phyloP scores from a whole-genome alignment of 2,888 invertebrate genomes.

The Halictus ligatus region DNA sequence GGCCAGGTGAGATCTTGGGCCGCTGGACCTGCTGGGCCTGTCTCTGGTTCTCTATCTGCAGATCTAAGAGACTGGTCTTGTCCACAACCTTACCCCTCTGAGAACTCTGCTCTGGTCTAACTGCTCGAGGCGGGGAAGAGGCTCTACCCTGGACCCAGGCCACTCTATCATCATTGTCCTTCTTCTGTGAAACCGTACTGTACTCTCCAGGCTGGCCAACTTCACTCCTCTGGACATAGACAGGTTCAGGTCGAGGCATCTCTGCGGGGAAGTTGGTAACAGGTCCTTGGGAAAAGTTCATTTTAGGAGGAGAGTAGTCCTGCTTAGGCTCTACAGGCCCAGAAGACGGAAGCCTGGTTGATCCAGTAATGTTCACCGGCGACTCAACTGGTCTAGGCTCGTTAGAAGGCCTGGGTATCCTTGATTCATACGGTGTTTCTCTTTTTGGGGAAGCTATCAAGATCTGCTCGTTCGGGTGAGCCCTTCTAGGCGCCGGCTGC shows the following conservation, averaged over 20 bases:
- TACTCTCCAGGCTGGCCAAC: neutral
- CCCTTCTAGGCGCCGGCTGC: slow-evolving; percentile 55
- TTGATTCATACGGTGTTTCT: slow-evolving; percentile 72
- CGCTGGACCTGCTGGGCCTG: neutral
- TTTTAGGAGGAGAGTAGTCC: neutral
- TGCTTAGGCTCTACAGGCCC: slow-evolving; percentile 19
- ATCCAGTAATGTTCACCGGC: slow-evolving; percentile 74
- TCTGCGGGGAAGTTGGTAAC: slow-evolving; percentile 9
- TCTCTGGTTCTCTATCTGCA: neutral
- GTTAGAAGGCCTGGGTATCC: slow-evolving; percentile 59
- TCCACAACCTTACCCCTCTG: neutral
- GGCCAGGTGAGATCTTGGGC: neutral
- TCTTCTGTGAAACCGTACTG: neutral
- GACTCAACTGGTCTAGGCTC: slow-evolving; percentile 71
- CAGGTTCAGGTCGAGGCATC: slow-evolving; percentile 75
- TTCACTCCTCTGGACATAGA: slow-evolving; percentile 64
- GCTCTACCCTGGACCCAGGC: slow-evolving; percentile 50
- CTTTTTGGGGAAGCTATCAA: slow-evolving; percentile 81
- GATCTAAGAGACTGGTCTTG: neutral
- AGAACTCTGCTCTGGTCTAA: neutral
- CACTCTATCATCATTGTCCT: slow-evolving; percentile 44
- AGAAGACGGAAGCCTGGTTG: neutral
- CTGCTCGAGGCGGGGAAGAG: neutral
- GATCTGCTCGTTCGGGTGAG: slow-evolving; percentile 81
- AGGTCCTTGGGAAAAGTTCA: neutral